These are phyloP conservation scores for Tribolium freemani DNA, from an alignment of 2,888 invertebrate species.

Conservation along the genomic window DNA sequence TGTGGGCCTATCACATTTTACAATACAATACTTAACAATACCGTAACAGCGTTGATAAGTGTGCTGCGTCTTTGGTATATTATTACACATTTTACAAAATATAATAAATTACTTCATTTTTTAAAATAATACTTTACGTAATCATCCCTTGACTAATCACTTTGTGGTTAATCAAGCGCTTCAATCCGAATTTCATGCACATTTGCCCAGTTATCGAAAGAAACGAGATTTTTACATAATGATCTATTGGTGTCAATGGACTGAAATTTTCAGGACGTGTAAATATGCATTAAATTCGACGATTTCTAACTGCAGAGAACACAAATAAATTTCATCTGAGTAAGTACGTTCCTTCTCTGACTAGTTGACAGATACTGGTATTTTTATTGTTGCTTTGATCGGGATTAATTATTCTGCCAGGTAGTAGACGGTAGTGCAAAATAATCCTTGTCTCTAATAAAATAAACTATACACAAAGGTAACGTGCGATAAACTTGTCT, in stretches of 20 bases:
- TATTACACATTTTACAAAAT: slow-evolving; percentile 68
- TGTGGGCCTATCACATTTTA: slow-evolving; percentile 69
- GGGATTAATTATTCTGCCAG: slow-evolving; percentile 49
- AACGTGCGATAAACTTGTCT: slow-evolving; percentile 33
- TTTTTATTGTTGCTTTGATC: slow-evolving; percentile 43
- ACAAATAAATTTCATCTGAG: slow-evolving; percentile 52
- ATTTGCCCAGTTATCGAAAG: slow-evolving; percentile 20
- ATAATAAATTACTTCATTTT: slow-evolving; percentile 58
- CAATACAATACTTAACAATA: slow-evolving; percentile 67
- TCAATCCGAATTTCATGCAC: slow-evolving; percentile 45
- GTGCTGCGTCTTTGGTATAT: slow-evolving; percentile 68
- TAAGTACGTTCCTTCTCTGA: slow-evolving; percentile 64
- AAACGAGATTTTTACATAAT: slow-evolving; percentile 38
- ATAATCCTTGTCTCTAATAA: slow-evolving; percentile 45
- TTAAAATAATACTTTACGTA: slow-evolving; percentile 55
- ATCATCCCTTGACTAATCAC: slow-evolving; percentile 48
- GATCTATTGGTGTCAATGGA: slow-evolving; percentile 24
- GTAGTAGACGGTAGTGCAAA: slow-evolving; percentile 50
- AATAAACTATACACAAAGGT: slow-evolving; percentile 47
- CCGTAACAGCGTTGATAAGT: slow-evolving; percentile 65
- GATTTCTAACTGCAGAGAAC: slow-evolving; percentile 52
- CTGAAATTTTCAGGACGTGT: slow-evolving; percentile 31
- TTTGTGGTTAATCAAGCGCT: slow-evolving; percentile 48
- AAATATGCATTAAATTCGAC: slow-evolving; percentile 47
- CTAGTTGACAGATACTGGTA: slow-evolving; percentile 61